phyloP scores from a whole-genome alignment of 2,888 invertebrate species.

The Candidula unifasciata region DNA sequence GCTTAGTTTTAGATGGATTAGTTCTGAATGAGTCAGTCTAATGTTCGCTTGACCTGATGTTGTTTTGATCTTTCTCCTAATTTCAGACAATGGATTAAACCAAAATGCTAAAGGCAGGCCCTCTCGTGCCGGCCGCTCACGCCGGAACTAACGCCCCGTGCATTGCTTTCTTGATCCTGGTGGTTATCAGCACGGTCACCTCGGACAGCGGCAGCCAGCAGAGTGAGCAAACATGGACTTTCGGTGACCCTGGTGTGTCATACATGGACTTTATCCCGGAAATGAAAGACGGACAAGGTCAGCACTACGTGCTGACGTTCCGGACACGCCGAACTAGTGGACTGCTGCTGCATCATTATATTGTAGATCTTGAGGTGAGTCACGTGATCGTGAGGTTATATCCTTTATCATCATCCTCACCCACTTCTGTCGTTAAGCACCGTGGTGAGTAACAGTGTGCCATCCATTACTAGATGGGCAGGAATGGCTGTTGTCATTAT shows the following conservation, averaged over 20 bases:
- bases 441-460: too few relatives aligned
- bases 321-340: slow-evolving; percentile 65
- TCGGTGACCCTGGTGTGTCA: slow-evolving; percentile 61
- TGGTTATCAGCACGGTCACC: not conserved
- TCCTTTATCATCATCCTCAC: too few relatives aligned
- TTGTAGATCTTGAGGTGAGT: slow-evolving; percentile 51
- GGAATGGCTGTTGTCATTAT: too few relatives aligned
- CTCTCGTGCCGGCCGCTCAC: not conserved
- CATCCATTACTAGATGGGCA: too few relatives aligned
- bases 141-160: not conserved
- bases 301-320: slow-evolving; percentile 62
- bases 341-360: slow-evolving; percentile 66
- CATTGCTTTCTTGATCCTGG: not conserved
- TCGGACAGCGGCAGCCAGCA: slow-evolving; percentile 4
- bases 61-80: not conserved
- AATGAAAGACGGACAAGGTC: slow-evolving; percentile 59
- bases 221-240: slow-evolving; percentile 60
- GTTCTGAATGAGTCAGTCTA: too few relatives aligned
- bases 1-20: too few relatives aligned
- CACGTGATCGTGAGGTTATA: too few relatives aligned
- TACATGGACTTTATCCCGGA: slow-evolving; percentile 62
- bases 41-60: not conserved
- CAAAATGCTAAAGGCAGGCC: slow-evolving; percentile 40
- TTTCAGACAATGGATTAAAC: slow-evolving; percentile 54
- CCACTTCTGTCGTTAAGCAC: too few relatives aligned